Percentiles rank a stretch among this genome's conserved stretches.
phyloP scores from a whole-genome alignment of 2,113 vertebrate genomes.

The Polypterus bichir region DNA sequence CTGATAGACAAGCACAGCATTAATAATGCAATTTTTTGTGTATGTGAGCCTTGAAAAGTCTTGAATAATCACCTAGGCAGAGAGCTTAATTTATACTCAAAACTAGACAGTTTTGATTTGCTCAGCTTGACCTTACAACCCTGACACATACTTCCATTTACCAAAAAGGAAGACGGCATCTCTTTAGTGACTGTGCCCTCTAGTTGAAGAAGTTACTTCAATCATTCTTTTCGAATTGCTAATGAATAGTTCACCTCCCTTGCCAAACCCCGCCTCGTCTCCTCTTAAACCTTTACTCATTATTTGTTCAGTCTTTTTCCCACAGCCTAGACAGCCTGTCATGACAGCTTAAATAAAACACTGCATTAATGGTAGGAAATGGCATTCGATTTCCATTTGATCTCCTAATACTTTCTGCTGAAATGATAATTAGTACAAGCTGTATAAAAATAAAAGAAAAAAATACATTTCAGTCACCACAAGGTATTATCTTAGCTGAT shows the following conservation, averaged over 20 bases:
- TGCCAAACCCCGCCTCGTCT: conserved; percentile 59
- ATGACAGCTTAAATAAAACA: conserved; percentile 83
- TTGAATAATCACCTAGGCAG: not conserved
- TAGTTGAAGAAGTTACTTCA: conserved; percentile 50
- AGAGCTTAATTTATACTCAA: conserved; percentile 1
- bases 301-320: conserved; percentile 68
- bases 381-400: conserved; percentile 85
- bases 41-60: not conserved
- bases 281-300: conserved; percentile 60
- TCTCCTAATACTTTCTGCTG: conserved; percentile 93
- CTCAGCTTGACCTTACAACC: conserved; percentile 7
- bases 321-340: conserved; percentile 74
- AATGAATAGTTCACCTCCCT: conserved; percentile 54
- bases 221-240: conserved; percentile 51
- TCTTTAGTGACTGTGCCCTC: conserved; percentile 24
- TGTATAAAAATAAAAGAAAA: conserved; percentile 40
- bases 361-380: conserved; percentile 87
- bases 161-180: not conserved
- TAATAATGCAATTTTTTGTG: too few species aligned
- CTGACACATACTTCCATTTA: conserved; percentile 1
- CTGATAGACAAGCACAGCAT: too few species aligned
- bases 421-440: conserved; percentile 93
- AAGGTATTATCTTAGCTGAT: conserved; percentile 54
- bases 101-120: not conserved
- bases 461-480: conserved; percentile 70